Evolutionary conservation across 2,888 invertebrate genomes (phyloP).

Genomic region (Lingula anatina): DNA sequence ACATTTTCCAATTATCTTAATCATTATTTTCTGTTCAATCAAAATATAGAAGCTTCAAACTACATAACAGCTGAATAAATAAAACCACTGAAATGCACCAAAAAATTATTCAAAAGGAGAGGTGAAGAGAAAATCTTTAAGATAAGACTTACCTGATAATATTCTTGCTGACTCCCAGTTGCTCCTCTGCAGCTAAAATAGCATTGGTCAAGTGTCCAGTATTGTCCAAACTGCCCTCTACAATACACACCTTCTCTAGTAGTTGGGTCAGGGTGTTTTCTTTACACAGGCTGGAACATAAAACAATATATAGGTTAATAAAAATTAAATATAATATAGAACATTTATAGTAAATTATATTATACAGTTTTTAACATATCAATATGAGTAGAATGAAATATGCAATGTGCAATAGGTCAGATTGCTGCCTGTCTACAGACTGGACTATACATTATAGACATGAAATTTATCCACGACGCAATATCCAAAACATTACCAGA

Average conservation of each 20-base stretch:
- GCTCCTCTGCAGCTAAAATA: constrained; percentile 16
- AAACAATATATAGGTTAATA: no score
- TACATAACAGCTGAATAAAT: no score
- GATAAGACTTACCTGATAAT: constrained; percentile 30
- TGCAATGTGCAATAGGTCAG: no score
- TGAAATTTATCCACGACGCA: no score
- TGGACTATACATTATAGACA: no score
- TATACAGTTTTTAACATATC: neutral
- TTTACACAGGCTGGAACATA: constrained; percentile 28
- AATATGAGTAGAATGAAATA: neutral
- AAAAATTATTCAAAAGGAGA: no score
- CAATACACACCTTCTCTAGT: constrained; percentile 16
- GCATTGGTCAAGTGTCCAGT: constrained; percentile 19
- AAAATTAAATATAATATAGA: neutral
- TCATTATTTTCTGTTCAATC: no score
- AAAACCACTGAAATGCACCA: neutral
- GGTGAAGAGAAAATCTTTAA: no score
- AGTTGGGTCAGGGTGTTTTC: constrained; percentile 31
- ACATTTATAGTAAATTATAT: neutral
- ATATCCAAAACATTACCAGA: no score
- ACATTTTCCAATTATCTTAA: no score
- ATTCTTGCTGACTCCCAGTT: constrained; percentile 23
- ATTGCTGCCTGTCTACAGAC: no score
- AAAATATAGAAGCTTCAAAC: no score
- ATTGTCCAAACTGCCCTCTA: constrained; percentile 21